Evolutionary conservation across 2,797 vertebrate species (phyloP), one percentile per base, ranked within the genome.

Genomic region (Glyptemys insculpta): DNA sequence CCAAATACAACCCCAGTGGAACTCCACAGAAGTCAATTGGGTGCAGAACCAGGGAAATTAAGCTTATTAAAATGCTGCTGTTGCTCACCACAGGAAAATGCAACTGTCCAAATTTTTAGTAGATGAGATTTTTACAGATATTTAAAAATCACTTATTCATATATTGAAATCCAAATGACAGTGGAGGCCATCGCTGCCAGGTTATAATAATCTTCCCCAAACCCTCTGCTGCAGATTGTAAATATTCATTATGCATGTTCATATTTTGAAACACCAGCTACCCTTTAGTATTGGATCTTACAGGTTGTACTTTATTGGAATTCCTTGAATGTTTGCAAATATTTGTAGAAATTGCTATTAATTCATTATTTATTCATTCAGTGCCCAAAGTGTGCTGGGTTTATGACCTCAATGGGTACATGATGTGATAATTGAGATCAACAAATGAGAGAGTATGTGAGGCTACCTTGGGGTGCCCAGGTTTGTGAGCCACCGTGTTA

Each of bases 151-250:
- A 80, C 54, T 83, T 82, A 68, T 76, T 92, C 47, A 62, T 86
- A 83, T 65, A 81, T 49, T 91, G 80, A 94, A 95, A 95, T 91
- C 53, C 19, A 93, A 94, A 96, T 72, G 83, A 12, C 14, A 80
- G 34, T 18, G 29, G 29, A 88, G 86, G 82, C 82, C 91, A 4
- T 87, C 0, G 0, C 49, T 91, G 78, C 72, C 52, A 89, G 19
- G 74, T 86, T 95, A 88, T 52, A 87, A 53, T 49, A 56, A 87
- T 54, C 29, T 84, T 72, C 57, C 87, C 72, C 41, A 92, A 95
- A 92, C 44, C 23, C 78, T 74, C 68, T 80, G 88, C 25, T 65
- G 65, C 21, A 92, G 88, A 82, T 31, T 79, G 44, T 25, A 93
- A 86, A 79, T 57, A 29, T 50, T 95, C 31, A 37, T 68, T 79